Conservation (phyloP, 2,113 vertebrate genomes). For the Okapia johnstoni region DNA sequence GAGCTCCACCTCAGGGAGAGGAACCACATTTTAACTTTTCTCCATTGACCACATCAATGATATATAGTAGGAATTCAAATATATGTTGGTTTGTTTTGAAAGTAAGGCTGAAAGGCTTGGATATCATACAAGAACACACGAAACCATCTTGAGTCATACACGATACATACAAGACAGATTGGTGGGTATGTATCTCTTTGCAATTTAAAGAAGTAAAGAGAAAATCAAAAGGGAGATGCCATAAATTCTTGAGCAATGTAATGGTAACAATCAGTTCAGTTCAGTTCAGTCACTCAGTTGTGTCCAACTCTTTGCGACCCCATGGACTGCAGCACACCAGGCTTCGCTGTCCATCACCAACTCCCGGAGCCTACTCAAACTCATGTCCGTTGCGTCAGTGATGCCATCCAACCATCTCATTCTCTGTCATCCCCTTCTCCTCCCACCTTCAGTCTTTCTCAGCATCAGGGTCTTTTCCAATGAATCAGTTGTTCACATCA, state of each 20-base stretch:
- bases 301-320: neutral
- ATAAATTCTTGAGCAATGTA: neutral
- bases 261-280: neutral
- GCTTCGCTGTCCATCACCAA: neutral
- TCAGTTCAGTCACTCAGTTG: neutral
- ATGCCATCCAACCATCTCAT: neutral
- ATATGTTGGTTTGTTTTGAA: neutral
- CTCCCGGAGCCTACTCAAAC: neutral
- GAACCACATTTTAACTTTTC: neutral
- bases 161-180: neutral
- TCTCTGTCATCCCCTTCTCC: neutral
- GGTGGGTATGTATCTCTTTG: neutral
- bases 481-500: neutral
- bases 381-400: fast-evolving
- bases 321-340: neutral
- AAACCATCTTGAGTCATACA: neutral
- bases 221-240: neutral
- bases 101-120: neutral
- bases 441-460: neutral
- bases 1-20: neutral
- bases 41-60: neutral
- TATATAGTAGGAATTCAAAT: neutral
- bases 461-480: neutral
- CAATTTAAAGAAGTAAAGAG: neutral
- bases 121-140: neutral